Evolutionary conservation across 2,888 invertebrate species (phyloP).

Genomic region (Tyria jacobaeae): DNA sequence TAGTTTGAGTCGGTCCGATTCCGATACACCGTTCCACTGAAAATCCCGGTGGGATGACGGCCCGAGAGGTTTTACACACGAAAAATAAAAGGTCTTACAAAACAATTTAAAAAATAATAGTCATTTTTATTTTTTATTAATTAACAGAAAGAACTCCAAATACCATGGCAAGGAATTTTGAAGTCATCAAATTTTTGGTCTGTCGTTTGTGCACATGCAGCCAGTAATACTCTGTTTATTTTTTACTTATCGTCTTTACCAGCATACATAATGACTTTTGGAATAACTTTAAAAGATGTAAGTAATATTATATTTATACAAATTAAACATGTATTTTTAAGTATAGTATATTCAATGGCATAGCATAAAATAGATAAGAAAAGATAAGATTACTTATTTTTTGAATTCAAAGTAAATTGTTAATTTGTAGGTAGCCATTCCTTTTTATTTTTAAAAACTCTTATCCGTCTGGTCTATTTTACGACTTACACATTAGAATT

Average conservation of each 20-base stretch:
- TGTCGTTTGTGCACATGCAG: slow-evolving; percentile 62
- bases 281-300: slow-evolving; percentile 62
- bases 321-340: too few species aligned
- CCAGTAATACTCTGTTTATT: slow-evolving; percentile 65
- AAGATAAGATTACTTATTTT: not conserved
- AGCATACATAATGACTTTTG: slow-evolving; percentile 56
- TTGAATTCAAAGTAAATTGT: not conserved
- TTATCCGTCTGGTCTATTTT: slow-evolving; percentile 5
- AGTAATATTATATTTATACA: slow-evolving; percentile 33
- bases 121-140: not conserved
- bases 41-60: too few species aligned
- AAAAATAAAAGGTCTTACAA: too few species aligned
- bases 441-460: slow-evolving; percentile 1
- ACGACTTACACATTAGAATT: slow-evolving; percentile 1
- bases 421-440: not conserved
- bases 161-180: slow-evolving; percentile 69
- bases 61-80: too few species aligned
- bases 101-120: too few species aligned
- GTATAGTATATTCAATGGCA: not conserved
- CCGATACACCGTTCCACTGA: too few species aligned
- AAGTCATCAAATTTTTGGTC: slow-evolving; percentile 68
- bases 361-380: not conserved
- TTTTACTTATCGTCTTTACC: slow-evolving; percentile 70
- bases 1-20: too few species aligned
- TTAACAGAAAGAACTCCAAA: slow-evolving; percentile 62